Conservation (phyloP, 1,140 invertebrate species). For the Drosophila mojavensis region DNA sequence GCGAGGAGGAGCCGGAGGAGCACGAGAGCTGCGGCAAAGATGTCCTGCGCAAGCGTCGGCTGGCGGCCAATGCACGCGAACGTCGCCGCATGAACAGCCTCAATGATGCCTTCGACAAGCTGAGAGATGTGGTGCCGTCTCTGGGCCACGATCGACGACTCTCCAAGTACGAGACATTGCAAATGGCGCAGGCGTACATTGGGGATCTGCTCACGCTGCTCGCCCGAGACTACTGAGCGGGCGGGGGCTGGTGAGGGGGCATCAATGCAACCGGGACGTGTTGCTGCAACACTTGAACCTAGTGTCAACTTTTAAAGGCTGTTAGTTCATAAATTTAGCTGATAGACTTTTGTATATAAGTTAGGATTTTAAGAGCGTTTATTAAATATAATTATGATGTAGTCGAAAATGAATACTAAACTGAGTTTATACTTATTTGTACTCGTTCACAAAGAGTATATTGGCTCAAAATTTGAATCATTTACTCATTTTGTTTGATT, state of each 20-base stretch:
- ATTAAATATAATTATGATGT: neutral
- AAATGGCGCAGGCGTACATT: constrained; percentile 95
- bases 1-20: neutral
- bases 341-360: neutral
- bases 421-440: neutral
- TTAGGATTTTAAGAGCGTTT: neutral
- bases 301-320: constrained; percentile 77
- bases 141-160: constrained; percentile 90
- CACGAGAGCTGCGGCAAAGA: constrained; percentile 54
- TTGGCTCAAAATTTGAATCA: too few species aligned
- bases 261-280: constrained; percentile 24
- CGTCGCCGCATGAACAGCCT: constrained; percentile 92
- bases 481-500: too few species aligned
- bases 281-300: constrained; percentile 59
- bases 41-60: constrained; percentile 87
- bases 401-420: neutral
- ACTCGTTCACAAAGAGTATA: too few species aligned
- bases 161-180: constrained; percentile 94
- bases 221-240: constrained; percentile 60
- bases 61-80: constrained; percentile 92
- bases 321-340: constrained; percentile 45
- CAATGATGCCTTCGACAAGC: constrained; percentile 91
- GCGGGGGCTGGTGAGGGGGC: neutral
- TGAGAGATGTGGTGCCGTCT: constrained; percentile 91
- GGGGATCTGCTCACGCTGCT: constrained; percentile 88